A percentile compares a stretch with the other conserved stretches of the same genome.
Evolutionary conservation across 2,113 vertebrate species (phyloP).

Genomic region (Cottus gobio): DNA sequence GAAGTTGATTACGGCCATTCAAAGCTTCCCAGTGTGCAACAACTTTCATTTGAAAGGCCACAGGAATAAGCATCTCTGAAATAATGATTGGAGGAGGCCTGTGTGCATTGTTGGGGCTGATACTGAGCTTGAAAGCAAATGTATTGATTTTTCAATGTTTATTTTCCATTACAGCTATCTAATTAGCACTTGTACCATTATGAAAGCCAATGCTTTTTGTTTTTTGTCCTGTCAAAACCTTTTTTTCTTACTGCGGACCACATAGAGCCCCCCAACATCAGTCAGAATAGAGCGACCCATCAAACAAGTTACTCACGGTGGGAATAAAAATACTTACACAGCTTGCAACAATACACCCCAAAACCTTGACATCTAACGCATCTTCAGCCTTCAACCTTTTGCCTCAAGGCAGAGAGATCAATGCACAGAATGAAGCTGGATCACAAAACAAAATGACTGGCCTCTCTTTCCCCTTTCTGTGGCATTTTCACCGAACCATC

Average conservation of each 20-base stretch:
- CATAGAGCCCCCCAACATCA: neutral
- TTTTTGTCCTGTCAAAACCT: slow-evolving; percentile 4
- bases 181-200: slow-evolving; percentile 16
- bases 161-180: slow-evolving; percentile 22
- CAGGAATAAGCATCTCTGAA: slow-evolving; percentile 23
- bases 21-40: slow-evolving; percentile 25
- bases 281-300: slow-evolving; percentile 17
- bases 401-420: slow-evolving; percentile 49
- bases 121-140: slow-evolving; percentile 29
- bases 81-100: slow-evolving; percentile 26
- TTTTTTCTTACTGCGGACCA: neutral
- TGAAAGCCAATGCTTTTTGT: slow-evolving; percentile 10
- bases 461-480: slow-evolving; percentile 24
- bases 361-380: slow-evolving; percentile 12
- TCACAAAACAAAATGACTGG: slow-evolving; percentile 41
- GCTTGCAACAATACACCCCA: neutral
- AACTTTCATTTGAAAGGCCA: slow-evolving; percentile 31
- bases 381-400: slow-evolving; percentile 37
- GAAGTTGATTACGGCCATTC: slow-evolving; percentile 51
- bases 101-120: slow-evolving; percentile 19
- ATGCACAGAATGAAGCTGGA: slow-evolving; percentile 35
- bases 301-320: neutral
- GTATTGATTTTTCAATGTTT: slow-evolving; percentile 30
- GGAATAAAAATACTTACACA: slow-evolving; percentile 5
- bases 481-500: slow-evolving; percentile 42